Conservation (phyloP, 2,797 vertebrate species). For the Spea hammondii region DNA sequence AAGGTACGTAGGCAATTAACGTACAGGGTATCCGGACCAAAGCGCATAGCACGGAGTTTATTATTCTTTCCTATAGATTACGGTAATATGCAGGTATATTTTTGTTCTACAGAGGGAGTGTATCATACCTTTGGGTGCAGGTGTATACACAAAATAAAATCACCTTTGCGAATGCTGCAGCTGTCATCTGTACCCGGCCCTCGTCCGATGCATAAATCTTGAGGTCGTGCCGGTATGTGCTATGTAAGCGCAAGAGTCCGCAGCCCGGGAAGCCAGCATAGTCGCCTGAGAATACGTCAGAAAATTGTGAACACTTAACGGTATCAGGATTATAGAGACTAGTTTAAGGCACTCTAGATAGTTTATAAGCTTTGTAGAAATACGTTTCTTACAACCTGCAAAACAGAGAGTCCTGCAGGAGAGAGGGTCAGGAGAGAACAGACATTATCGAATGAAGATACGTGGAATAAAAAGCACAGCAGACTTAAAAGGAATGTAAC, state of each 20-base stretch:
- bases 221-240: slow-evolving; percentile 95
- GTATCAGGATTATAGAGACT: not conserved
- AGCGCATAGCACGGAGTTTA: no score
- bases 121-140: no score
- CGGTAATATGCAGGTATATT: no score
- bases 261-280: slow-evolving; percentile 97
- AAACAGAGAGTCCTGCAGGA: not conserved
- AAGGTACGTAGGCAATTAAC: no score
- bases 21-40: no score
- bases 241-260: slow-evolving; percentile 91
- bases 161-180: slow-evolving; percentile 95
- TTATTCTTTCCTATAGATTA: no score
- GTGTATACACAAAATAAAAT: no score
- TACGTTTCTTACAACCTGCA: not conserved
- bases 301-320: not conserved
- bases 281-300: slow-evolving; percentile 74
- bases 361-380: not conserved
- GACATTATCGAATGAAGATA: not conserved
- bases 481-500: slow-evolving; percentile 3
- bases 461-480: not conserved
- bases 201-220: slow-evolving; percentile 98
- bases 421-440: not conserved
- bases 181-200: slow-evolving; percentile 97
- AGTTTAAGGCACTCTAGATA: not conserved
- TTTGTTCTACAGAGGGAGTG: no score